phyloP scores from a whole-genome alignment of 2,113 vertebrate genomes.

The Dolichallabes microphthalmus region DNA sequence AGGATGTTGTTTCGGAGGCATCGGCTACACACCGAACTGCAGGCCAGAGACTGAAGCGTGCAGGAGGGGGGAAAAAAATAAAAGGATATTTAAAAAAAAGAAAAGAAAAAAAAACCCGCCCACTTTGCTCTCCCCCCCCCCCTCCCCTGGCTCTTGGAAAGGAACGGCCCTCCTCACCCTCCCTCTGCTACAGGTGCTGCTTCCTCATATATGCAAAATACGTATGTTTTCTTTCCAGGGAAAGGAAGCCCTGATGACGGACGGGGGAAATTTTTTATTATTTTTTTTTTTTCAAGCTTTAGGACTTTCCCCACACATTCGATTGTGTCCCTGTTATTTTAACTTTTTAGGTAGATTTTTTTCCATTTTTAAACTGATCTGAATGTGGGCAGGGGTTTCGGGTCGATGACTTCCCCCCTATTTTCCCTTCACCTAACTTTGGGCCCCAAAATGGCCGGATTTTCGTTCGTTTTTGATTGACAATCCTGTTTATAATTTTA shows the following conservation, averaged over 20 bases:
- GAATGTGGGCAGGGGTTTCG: constrained; percentile 32
- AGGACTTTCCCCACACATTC: constrained; percentile 44
- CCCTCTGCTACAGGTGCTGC: constrained; percentile 75
- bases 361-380: constrained; percentile 12
- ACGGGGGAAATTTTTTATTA: background rate
- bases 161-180: constrained; percentile 48
- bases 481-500: constrained; percentile 56
- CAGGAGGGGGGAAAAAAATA: background rate
- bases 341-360: constrained; percentile 32
- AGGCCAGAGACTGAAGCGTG: constrained; percentile 54
- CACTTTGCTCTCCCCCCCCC: constrained; percentile 28
- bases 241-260: constrained; percentile 51
- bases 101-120: constrained; percentile 49
- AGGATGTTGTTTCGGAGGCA: constrained; percentile 40
- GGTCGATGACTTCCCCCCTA: constrained; percentile 13
- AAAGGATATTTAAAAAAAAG: background rate
- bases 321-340: constrained; percentile 22
- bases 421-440: constrained; percentile 38
- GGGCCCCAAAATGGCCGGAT: constrained; percentile 22
- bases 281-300: constrained; percentile 29
- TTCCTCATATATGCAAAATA: constrained; percentile 79
- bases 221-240: constrained; percentile 66
- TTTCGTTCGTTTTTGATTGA: constrained; percentile 54
- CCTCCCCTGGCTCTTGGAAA: constrained; percentile 44
- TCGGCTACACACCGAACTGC: constrained; percentile 51